A percentile compares a stretch with the other conserved stretches of the same genome.
phyloP scores from a whole-genome alignment of 2,797 vertebrate species.

The Phyllotis vaccarum region DNA sequence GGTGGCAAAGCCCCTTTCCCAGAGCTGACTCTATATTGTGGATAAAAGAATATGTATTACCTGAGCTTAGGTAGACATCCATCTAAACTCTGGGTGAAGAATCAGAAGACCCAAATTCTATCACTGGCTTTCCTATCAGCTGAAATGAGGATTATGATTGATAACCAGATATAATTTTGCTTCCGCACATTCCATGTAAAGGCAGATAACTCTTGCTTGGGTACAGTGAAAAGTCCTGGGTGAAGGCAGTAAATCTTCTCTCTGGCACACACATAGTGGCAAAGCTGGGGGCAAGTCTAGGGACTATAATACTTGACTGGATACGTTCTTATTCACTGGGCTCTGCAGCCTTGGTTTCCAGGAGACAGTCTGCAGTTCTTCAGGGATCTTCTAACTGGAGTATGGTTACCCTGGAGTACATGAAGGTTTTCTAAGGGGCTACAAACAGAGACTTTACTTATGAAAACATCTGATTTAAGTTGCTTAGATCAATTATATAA shows the following conservation, averaged over 20 bases:
- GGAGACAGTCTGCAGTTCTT: background rate
- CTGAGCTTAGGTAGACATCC: background rate
- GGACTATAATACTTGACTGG: background rate
- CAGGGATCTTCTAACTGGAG: background rate
- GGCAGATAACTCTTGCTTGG: background rate
- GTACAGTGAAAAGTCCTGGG: background rate
- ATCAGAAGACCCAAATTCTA: background rate
- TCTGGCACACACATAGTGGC: background rate
- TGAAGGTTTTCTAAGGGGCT: constrained; percentile 13
- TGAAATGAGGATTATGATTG: background rate
- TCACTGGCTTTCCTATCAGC: background rate
- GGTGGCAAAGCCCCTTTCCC: background rate
- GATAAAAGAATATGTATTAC: background rate
- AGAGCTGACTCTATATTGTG: background rate
- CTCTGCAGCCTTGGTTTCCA: too few relatives aligned
- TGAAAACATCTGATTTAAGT: background rate
- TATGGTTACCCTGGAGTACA: background rate
- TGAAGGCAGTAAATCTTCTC: background rate
- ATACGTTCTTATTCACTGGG: background rate
- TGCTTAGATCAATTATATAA: constrained; percentile 1
- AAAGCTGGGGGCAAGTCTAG: background rate
- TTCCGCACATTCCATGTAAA: background rate
- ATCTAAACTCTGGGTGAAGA: background rate
- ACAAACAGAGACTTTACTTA: background rate
- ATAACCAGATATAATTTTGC: background rate